Base-by-base conservation (phyloP, 1,140 invertebrate species). In the Chelonus insularis region DNA sequence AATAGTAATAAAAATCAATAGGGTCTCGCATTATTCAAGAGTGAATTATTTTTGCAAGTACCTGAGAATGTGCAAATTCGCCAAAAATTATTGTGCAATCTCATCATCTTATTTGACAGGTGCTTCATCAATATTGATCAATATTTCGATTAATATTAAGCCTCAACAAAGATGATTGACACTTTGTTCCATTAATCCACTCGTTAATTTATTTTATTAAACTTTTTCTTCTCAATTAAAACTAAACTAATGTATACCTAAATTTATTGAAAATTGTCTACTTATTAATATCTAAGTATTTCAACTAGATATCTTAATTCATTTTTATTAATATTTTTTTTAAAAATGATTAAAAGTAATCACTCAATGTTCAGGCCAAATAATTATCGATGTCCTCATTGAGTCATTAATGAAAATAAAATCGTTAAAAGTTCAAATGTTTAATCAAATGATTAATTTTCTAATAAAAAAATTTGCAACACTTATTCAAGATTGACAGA, bases 391-490 rank as follows among this genome's bases (percentile, higher is more conserved):
- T n/a, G 18, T 37, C 36, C 25, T 36, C 6, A 37, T 55, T 41
- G 2, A 4, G 21, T 39, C 1, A 41, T 41, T n/a, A 18, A 14
- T 4, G 23, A 34, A 5, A 45, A 47, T 32, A 47, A 20, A 21
- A 37, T 37, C 7, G 16, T 11, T 59, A 43, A 20, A 43, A 41
- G 14, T 55, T 57, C 51, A 57, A 57, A 57, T 50, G 16, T 52
- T 32, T 3, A 51, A 57, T 62, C 45, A 18, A 62, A 57, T 23
- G 43, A 51, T 39, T 62, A 57, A 62, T 62, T 57, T 39, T n/a
- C n/a, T 41, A 62, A 52, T 62, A 51, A 57, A 37, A 52, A 48
- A 51, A 62, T 51, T 56, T 56, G 50, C 58, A 32, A 54, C 58
- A 60, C 37, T 37, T 54, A 34, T 23, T 51, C 29, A 51, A 37